A percentile compares a stretch with the other conserved stretches of the same genome.
phyloP scores from a whole-genome alignment of 2,888 invertebrate genomes.

The Laothoe populi region DNA sequence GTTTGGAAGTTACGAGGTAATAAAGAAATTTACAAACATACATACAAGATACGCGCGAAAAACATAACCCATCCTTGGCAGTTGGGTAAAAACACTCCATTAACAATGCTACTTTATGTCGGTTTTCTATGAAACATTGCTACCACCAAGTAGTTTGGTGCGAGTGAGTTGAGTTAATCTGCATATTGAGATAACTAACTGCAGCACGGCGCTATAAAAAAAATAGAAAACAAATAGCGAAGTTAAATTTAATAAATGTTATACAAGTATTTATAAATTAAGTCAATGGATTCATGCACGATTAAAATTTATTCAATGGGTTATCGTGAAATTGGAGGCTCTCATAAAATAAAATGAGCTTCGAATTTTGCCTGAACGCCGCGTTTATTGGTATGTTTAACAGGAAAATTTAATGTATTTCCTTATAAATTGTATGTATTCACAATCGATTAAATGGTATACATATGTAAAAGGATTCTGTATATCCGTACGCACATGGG shows the following conservation, averaged over 20 bases:
- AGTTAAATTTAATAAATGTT: background rate
- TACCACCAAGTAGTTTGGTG: too few relatives aligned
- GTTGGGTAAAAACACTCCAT: too few relatives aligned
- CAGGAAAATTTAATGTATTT: background rate
- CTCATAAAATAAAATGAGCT: conserved; percentile 10
- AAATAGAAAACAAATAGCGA: too few relatives aligned
- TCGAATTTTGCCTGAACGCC: conserved; percentile 4
- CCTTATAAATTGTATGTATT: conserved; percentile 1
- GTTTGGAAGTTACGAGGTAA: too few relatives aligned
- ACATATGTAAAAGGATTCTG: conserved; percentile 34
- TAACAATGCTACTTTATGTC: too few relatives aligned
- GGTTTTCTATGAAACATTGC: too few relatives aligned
- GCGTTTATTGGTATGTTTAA: conserved; percentile 1
- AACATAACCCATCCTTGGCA: too few relatives aligned
- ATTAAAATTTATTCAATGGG: conserved; percentile 12
- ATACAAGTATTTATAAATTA: background rate
- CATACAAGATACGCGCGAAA: too few relatives aligned
- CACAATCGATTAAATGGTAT: conserved; percentile 16
- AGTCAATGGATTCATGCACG: background rate
- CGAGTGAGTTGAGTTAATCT: background rate
- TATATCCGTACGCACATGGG: background rate
- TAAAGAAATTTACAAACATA: too few relatives aligned
- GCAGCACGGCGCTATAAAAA: background rate
- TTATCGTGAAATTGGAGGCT: conserved; percentile 14
- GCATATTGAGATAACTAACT: background rate